phyloP scores from a whole-genome alignment of 2,113 vertebrate genomes.

The Lipotes vexillifer region DNA sequence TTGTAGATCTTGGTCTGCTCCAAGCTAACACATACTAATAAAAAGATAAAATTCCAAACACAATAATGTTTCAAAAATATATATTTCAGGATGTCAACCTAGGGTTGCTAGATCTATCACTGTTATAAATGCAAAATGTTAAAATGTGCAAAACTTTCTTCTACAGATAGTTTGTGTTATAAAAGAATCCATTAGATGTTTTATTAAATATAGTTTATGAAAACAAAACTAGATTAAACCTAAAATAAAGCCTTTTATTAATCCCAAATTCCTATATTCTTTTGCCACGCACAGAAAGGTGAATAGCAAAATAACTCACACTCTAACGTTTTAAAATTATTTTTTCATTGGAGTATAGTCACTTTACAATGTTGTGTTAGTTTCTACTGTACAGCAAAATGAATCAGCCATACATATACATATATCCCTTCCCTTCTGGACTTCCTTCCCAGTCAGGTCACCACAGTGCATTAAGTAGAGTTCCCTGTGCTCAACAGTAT shows the following conservation, averaged over 20 bases:
- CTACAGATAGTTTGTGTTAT: not conserved
- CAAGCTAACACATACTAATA: not conserved
- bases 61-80: not conserved
- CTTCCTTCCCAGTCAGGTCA: too few species aligned
- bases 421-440: too few species aligned
- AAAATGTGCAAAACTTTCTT: not conserved
- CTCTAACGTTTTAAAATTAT: not conserved
- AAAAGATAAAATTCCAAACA: not conserved
- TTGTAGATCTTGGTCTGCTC: not conserved
- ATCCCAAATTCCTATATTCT: not conserved
- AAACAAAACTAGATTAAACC: not conserved
- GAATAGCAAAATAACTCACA: not conserved
- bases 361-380: too few species aligned
- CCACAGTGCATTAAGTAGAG: too few species aligned
- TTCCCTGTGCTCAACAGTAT: too few species aligned
- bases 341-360: too few species aligned
- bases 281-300: not conserved
- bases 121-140: not conserved
- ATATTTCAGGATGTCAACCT: not conserved
- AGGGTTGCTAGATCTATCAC: not conserved
- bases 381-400: too few species aligned
- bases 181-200: not conserved
- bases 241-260: slow-evolving; percentile 9
- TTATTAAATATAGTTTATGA: not conserved
- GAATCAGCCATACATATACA: too few species aligned